Conservation (phyloP, 2,888 invertebrate genomes). For the Uloborus plumipes region DNA sequence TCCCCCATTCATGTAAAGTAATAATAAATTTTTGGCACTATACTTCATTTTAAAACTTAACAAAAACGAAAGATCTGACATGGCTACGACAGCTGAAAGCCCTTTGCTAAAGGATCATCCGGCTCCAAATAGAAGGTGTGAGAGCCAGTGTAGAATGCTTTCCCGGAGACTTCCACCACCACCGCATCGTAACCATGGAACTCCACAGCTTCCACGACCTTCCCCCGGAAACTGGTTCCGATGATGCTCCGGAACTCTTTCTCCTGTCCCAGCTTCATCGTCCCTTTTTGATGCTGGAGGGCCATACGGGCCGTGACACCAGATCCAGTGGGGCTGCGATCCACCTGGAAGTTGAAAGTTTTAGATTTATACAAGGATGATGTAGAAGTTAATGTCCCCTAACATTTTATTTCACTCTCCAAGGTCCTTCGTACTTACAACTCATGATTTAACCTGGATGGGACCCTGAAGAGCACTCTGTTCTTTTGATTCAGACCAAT, state of each 20-base stretch:
- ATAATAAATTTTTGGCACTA: no score
- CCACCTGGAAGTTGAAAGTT: constrained; percentile 68
- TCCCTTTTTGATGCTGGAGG: constrained; percentile 68
- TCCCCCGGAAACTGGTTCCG: constrained; percentile 67
- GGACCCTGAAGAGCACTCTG: no score
- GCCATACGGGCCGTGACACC: constrained; percentile 71
- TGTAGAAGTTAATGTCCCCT: no score
- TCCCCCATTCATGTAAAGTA: no score
- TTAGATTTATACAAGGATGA: no score
- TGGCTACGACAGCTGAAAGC: constrained; percentile 67
- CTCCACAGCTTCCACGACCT: constrained; percentile 28
- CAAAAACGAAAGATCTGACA: no score
- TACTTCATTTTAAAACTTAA: no score
- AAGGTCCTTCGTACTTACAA: no score
- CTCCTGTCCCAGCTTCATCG: constrained; percentile 68
- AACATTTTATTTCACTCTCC: no score
- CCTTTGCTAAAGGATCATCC: constrained; percentile 69
- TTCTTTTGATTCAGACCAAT: no score
- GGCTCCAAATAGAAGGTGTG: constrained; percentile 69
- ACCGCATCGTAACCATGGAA: constrained; percentile 68
- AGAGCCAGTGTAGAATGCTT: constrained; percentile 66
- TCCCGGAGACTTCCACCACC: constrained; percentile 71
- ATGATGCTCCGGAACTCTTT: constrained; percentile 69
- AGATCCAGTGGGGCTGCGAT: constrained; percentile 72
- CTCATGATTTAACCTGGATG: no score